These are phyloP conservation scores for Bos javanicus DNA, from an alignment of 2,113 vertebrate genomes.

Conservation along the genomic window DNA sequence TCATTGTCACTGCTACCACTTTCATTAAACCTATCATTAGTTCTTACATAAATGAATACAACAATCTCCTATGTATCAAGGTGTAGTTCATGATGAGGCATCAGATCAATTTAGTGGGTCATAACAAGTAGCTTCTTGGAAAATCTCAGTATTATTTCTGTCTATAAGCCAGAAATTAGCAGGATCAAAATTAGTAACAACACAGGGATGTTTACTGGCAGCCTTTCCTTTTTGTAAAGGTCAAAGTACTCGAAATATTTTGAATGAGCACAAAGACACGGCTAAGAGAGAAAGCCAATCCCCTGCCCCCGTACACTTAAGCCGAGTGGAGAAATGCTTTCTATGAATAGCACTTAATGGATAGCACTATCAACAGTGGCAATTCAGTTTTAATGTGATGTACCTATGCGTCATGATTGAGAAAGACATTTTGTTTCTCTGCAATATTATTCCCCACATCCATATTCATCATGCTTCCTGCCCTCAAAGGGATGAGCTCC, in stretches of 20 bases:
- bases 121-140: not conserved
- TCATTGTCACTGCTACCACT: not conserved
- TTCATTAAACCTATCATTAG: not conserved
- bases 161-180: not conserved
- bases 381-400: not conserved
- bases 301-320: not conserved
- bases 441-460: not conserved
- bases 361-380: not conserved
- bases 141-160: not conserved
- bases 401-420: not conserved
- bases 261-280: not conserved
- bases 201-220: not conserved
- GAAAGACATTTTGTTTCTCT: not conserved
- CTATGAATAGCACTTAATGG: not conserved
- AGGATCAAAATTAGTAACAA: not conserved
- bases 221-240: not conserved
- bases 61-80: not conserved
- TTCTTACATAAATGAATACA: not conserved
- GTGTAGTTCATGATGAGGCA: not conserved
- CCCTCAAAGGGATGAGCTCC: slow-evolving; percentile 77
- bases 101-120: not conserved
- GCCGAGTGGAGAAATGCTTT: not conserved
- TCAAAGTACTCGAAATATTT: not conserved
- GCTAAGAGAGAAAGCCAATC: not conserved
- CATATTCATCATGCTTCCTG: not conserved